These are phyloP conservation scores for Lingula anatina DNA, from an alignment of 2,888 invertebrate species.

Conservation along the genomic window DNA sequence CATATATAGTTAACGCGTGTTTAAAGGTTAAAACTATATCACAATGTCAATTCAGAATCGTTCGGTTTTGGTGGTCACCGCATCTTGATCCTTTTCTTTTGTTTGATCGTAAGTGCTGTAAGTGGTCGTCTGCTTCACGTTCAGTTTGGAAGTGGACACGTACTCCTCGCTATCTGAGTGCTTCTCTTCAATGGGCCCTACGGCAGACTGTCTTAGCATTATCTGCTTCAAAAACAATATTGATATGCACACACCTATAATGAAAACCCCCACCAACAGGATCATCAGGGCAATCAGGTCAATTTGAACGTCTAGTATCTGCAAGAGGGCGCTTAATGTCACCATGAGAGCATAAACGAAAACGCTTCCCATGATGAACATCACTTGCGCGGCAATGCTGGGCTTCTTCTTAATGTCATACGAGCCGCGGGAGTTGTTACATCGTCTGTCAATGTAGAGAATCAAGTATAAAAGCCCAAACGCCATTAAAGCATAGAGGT, in stretches of 20 bases:
- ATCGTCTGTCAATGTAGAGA: background rate
- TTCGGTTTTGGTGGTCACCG: too few species aligned
- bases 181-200: too few species aligned
- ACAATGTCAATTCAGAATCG: too few species aligned
- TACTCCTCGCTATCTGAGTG: too few species aligned
- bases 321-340: background rate
- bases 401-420: background rate
- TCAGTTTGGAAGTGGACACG: too few species aligned
- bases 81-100: too few species aligned
- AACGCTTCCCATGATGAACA: background rate
- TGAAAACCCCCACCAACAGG: background rate
- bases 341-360: background rate
- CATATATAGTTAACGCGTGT: too few species aligned
- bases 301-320: background rate
- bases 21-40: too few species aligned
- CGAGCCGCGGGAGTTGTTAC: background rate
- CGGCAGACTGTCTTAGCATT: background rate
- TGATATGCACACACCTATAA: background rate
- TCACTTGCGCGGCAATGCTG: too few species aligned
- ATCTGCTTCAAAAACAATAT: background rate
- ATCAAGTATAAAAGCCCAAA: constrained; percentile 3
- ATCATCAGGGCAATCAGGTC: background rate
- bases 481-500: constrained; percentile 1
- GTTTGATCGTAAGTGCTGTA: too few species aligned
- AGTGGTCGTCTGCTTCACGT: too few species aligned